Evolutionary conservation across 1,140 invertebrate genomes (phyloP).

Genomic region (Drosophila sturtevanti): DNA sequence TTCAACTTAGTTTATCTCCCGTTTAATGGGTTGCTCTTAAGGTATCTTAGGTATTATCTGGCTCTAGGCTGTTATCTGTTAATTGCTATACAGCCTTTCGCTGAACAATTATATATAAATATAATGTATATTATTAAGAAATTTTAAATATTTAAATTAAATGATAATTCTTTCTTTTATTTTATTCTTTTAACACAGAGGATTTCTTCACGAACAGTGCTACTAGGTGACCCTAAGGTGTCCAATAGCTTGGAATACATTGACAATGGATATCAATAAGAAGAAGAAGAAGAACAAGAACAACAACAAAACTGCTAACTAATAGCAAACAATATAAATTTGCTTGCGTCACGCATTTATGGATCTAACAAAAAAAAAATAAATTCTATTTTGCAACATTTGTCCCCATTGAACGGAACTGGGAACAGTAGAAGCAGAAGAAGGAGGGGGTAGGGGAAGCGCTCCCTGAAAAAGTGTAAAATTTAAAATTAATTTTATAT

Average conservation of each 20-base stretch:
- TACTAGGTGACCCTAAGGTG: conserved; percentile 80
- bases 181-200: conserved; percentile 26
- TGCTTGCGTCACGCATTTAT: conserved; percentile 68
- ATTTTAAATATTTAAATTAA: conserved; percentile 4
- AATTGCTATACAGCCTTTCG: too few relatives aligned
- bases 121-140: too few relatives aligned
- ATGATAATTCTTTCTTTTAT: background rate
- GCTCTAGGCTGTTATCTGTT: too few relatives aligned
- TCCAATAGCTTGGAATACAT: background rate
- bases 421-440: conserved; percentile 29
- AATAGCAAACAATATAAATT: conserved; percentile 29
- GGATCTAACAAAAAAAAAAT: conserved; percentile 48
- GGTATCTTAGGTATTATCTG: too few relatives aligned
- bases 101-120: too few relatives aligned
- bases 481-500: conserved; percentile 63
- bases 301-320: conserved; percentile 32
- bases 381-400: conserved; percentile 27
- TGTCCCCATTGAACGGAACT: conserved; percentile 12
- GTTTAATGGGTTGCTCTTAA: too few relatives aligned
- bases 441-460: conserved; percentile 1
- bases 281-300: conserved; percentile 8
- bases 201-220: conserved; percentile 77
- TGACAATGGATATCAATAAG: conserved; percentile 23
- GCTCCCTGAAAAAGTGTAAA: conserved; percentile 34
- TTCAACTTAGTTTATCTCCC: too few relatives aligned